A percentile compares a stretch with the other conserved stretches of the same genome.
phyloP scores from a whole-genome alignment of 1,140 invertebrate genomes.

The Nebria ingens region DNA sequence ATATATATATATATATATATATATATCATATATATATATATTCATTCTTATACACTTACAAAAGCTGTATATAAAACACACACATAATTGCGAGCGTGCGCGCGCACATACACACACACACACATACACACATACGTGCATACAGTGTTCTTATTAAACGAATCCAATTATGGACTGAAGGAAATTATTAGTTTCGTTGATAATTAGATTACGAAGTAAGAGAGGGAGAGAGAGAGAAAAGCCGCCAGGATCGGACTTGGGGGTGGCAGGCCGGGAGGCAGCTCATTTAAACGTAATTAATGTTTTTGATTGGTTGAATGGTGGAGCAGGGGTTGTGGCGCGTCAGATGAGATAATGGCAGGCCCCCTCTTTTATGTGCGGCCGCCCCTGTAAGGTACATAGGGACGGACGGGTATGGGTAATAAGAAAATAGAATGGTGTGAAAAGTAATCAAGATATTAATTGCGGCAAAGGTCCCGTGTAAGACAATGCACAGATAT shows the following conservation, averaged over 20 bases:
- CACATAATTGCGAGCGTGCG: slow-evolving; percentile 15
- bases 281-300: slow-evolving; percentile 9
- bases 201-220: not conserved
- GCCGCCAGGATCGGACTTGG: not conserved
- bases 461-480: not conserved
- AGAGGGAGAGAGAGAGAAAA: not conserved
- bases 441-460: slow-evolving; percentile 9
- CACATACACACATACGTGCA: slow-evolving; percentile 17
- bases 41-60: slow-evolving; percentile 5
- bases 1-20: slow-evolving; percentile 14
- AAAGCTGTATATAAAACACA: not conserved
- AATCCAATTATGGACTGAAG: slow-evolving; percentile 4
- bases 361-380: too few relatives aligned
- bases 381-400: not conserved
- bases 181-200: slow-evolving; percentile 8
- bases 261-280: not conserved
- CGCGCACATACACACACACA: slow-evolving; percentile 17
- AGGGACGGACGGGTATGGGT: too few relatives aligned
- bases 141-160: slow-evolving; percentile 15
- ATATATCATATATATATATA: slow-evolving; percentile 14
- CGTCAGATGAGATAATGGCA: not conserved
- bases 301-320: slow-evolving; percentile 9
- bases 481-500: not conserved
- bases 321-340: too few relatives aligned
- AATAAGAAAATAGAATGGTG: not conserved